Evolutionary conservation across 2,888 invertebrate genomes (phyloP).

Genomic region (Quadroppia sp.): DNA sequence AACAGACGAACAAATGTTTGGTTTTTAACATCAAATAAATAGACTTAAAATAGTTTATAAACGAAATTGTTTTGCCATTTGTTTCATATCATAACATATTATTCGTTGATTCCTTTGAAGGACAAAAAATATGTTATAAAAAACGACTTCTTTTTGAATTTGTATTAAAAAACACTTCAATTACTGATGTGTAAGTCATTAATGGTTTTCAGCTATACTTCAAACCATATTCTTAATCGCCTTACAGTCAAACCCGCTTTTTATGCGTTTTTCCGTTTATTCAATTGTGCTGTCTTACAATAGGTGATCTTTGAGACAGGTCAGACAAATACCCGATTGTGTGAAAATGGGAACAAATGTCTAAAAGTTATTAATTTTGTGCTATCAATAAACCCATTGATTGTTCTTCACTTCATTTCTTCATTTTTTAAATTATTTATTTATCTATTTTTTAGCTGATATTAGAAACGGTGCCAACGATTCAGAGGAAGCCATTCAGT

Average conservation of each 20-base stretch:
- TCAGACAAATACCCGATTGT: no score
- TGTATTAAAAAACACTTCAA: background rate
- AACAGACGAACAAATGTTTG: no score
- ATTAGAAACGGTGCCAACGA: constrained; percentile 18
- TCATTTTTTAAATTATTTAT: background rate
- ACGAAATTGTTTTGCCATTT: background rate
- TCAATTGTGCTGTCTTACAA: no score
- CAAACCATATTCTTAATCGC: background rate
- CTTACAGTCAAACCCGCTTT: no score
- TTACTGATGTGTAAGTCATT: background rate
- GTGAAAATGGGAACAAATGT: no score
- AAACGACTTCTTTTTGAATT: background rate
- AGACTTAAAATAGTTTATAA: no score
- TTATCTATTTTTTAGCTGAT: background rate
- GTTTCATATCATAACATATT: background rate
- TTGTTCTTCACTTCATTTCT: background rate
- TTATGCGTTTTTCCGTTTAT: no score
- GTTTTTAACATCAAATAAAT: no score
- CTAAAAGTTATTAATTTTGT: no score
- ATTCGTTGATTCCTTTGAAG: constrained; percentile 5
- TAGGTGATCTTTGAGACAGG: no score
- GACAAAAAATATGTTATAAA: background rate
- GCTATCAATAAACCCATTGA: no score
- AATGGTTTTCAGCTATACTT: background rate
- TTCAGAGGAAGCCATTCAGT: constrained; percentile 10